Conservation (phyloP, 2,888 invertebrate species). For the Cryptus viduatorius region DNA sequence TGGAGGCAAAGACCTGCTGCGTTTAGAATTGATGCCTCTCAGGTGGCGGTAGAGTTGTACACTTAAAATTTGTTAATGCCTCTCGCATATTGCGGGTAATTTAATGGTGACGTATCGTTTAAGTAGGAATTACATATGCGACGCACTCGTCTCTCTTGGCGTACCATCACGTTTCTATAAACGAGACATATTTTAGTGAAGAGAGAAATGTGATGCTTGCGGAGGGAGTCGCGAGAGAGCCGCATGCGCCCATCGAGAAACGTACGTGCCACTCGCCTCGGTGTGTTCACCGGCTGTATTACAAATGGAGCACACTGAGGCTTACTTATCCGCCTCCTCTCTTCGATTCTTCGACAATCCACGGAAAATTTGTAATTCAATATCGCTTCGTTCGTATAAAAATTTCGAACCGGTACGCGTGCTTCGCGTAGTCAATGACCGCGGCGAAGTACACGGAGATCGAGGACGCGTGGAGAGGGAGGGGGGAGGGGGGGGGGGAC, state of each 20-base stretch:
- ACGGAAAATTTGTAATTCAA: slow-evolving; percentile 69
- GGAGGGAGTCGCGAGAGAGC: slow-evolving; percentile 65
- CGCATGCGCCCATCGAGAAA: slow-evolving; percentile 71
- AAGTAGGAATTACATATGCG: slow-evolving; percentile 83
- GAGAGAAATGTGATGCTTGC: slow-evolving; percentile 69
- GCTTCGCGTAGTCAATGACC: slow-evolving; percentile 75
- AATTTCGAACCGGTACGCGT: slow-evolving; percentile 74
- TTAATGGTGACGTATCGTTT: slow-evolving; percentile 68
- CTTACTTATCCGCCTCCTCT: slow-evolving; percentile 33
- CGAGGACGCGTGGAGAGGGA: background rate
- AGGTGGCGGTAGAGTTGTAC: background rate
- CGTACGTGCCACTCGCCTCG: slow-evolving; percentile 57
- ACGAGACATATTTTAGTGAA: slow-evolving; percentile 80
- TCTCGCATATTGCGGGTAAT: slow-evolving; percentile 46
- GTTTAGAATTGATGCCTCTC: background rate
- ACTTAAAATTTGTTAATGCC: slow-evolving; percentile 42
- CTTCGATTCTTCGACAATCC: slow-evolving; percentile 68
- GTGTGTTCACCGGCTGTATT: slow-evolving; percentile 66
- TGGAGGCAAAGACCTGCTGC: background rate
- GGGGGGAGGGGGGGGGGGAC: slow-evolving; percentile 21
- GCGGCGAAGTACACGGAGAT: slow-evolving; percentile 27
- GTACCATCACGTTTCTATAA: slow-evolving; percentile 83
- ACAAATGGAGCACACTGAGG: slow-evolving; percentile 66
- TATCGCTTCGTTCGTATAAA: slow-evolving; percentile 67
- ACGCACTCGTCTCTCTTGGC: slow-evolving; percentile 77